Percentiles rank a stretch among this genome's conserved stretches.
These are phyloP conservation scores for Empis stercorea DNA, from an alignment of 2,888 invertebrate genomes.

Conservation along the genomic window DNA sequence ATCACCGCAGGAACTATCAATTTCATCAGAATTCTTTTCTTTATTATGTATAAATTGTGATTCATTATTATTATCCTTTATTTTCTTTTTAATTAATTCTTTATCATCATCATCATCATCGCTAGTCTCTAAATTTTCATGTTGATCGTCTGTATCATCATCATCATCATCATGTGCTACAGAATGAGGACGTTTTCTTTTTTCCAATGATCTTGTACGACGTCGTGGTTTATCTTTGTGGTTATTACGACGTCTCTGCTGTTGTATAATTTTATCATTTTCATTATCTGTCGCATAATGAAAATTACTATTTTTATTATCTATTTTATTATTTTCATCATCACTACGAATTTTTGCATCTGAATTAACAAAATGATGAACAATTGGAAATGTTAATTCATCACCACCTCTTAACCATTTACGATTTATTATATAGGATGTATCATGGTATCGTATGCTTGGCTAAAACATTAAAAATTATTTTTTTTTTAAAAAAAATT, in stretches of 20 bases:
- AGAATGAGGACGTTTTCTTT: neutral
- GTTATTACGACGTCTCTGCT: neutral
- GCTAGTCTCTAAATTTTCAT: neutral
- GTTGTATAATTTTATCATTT: neutral
- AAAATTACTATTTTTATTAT: neutral
- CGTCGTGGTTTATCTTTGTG: neutral
- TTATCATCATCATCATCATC: neutral
- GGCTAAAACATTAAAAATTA: slow-evolving; percentile 9
- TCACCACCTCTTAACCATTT: slow-evolving; percentile 14
- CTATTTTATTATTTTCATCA: neutral
- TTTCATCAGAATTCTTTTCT: too few species aligned
- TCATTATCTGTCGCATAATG: neutral
- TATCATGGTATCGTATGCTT: slow-evolving; percentile 14
- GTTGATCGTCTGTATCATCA: too few species aligned
- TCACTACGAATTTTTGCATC: neutral
- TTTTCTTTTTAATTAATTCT: neutral
- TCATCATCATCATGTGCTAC: neutral
- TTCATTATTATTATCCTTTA: neutral
- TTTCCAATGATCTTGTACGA: slow-evolving; percentile 2
- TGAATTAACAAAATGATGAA: slow-evolving; percentile 6
- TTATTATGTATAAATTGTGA: too few species aligned
- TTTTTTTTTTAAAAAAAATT: neutral
- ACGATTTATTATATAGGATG: slow-evolving; percentile 13
- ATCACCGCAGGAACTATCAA: neutral
- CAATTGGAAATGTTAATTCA: slow-evolving; percentile 12